Percentiles rank a stretch among this genome's conserved stretches.
Evolutionary conservation across 2,113 vertebrate genomes (phyloP).

Genomic region (Labeo rohita): DNA sequence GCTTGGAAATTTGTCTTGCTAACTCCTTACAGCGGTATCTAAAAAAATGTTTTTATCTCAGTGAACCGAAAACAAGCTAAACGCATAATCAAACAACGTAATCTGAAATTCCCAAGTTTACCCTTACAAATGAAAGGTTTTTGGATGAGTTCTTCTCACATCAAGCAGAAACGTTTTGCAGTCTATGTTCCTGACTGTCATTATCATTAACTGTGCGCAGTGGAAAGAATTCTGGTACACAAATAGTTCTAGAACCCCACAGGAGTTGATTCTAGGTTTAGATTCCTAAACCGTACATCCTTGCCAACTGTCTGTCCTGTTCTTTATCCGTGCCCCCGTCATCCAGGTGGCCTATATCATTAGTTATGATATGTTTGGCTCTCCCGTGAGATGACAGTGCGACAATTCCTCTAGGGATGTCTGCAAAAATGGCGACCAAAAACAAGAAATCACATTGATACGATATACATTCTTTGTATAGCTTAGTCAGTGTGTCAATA

Average conservation of each 20-base stretch:
- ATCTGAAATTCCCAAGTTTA: neutral
- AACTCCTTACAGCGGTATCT: neutral
- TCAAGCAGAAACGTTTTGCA: constrained; percentile 23
- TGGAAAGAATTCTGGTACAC: constrained; percentile 16
- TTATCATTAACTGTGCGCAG: constrained; percentile 19
- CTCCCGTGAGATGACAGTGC: constrained; percentile 5
- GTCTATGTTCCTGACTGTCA: neutral
- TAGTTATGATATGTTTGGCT: constrained; percentile 30
- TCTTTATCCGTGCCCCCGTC: constrained; percentile 17
- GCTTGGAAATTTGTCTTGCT: neutral
- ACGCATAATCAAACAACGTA: constrained; percentile 5
- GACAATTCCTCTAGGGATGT: constrained; percentile 1
- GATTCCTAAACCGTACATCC: constrained; percentile 12
- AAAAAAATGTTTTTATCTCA: constrained; percentile 4
- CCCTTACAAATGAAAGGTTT: constrained; percentile 19
- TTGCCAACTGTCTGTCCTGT: neutral
- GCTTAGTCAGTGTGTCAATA: neutral
- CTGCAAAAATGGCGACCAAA: constrained; percentile 7
- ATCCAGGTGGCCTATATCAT: constrained; percentile 11
- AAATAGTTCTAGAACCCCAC: constrained; percentile 23
- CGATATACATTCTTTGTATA: neutral
- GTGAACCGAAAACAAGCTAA: neutral
- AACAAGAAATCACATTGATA: neutral
- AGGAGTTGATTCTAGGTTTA: constrained; percentile 27
- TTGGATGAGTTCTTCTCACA: neutral